Evolutionary conservation across 2,113 vertebrate genomes (phyloP).

Genomic region (Amphiprion percula): DNA sequence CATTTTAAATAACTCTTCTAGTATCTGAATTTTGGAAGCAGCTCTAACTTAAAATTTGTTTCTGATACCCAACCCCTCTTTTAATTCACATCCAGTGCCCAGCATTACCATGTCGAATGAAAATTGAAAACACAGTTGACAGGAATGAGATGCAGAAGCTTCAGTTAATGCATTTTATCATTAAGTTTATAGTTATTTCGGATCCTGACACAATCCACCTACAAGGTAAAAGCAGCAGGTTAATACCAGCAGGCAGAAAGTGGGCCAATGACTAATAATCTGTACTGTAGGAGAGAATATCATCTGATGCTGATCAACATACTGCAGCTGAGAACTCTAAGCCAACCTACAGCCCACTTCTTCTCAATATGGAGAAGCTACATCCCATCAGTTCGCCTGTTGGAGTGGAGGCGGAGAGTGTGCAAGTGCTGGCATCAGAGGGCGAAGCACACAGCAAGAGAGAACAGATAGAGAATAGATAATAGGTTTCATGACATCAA

Average conservation of each 20-base stretch:
- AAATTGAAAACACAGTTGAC: no score
- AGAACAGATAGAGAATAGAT: constrained; percentile 62
- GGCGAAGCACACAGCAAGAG: constrained; percentile 44
- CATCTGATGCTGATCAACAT: constrained; percentile 32
- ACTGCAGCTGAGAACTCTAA: constrained; percentile 30
- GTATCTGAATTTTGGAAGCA: no score
- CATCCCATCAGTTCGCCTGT: constrained; percentile 51
- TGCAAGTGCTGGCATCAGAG: constrained; percentile 46
- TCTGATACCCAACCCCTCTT: no score
- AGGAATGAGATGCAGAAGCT: no score
- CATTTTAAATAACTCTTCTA: no score
- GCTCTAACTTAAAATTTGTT: no score
- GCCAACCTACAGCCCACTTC: constrained; percentile 51
- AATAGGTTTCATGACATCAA: constrained; percentile 67
- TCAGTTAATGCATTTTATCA: no score
- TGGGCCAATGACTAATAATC: constrained; percentile 18
- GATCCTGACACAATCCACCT: not conserved
- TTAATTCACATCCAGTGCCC: no score
- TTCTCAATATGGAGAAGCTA: constrained; percentile 37
- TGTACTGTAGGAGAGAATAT: constrained; percentile 11
- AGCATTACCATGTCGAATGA: no score
- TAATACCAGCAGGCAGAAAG: not conserved
- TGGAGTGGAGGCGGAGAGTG: constrained; percentile 57
- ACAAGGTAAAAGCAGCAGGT: constrained; percentile 13
- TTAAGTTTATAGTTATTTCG: no score